Conservation (phyloP, 2,797 vertebrate genomes). For the Microctenopoma lineatum region DNA sequence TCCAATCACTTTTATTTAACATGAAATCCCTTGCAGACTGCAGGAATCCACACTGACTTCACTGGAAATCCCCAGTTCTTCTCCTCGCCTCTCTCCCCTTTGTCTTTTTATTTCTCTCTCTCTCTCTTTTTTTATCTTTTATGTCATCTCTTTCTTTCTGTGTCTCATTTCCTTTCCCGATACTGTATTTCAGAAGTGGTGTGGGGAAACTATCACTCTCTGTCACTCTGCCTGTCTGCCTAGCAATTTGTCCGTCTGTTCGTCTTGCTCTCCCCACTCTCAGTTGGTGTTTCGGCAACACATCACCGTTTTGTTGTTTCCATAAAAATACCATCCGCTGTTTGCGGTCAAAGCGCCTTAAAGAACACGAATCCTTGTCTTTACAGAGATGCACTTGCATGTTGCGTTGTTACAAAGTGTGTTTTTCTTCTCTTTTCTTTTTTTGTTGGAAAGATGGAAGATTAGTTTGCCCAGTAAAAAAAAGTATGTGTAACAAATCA, state of each 20-base stretch:
- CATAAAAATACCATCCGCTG: slow-evolving; percentile 43
- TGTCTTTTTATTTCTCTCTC: slow-evolving; percentile 60
- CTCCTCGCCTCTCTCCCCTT: slow-evolving; percentile 31
- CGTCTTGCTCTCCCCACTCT: slow-evolving; percentile 29
- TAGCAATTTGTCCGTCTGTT: slow-evolving; percentile 68
- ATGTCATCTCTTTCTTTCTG: slow-evolving; percentile 62
- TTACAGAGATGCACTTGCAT: background rate
- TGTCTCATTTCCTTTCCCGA: slow-evolving; percentile 65
- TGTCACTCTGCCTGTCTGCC: slow-evolving; percentile 35
- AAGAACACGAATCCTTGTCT: slow-evolving; percentile 22
- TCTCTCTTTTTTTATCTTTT: slow-evolving; percentile 59
- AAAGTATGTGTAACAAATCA: slow-evolving; percentile 8
- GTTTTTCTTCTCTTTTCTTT: too few species aligned
- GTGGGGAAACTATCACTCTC: slow-evolving; percentile 64
- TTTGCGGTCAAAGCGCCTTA: slow-evolving; percentile 7
- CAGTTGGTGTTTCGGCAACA: slow-evolving; percentile 16
- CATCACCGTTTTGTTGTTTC: slow-evolving; percentile 30
- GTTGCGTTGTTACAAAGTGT: background rate
- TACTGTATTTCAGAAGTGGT: slow-evolving; percentile 57
- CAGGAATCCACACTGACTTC: slow-evolving; percentile 49
- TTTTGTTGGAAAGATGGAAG: background rate
- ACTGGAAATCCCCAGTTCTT: slow-evolving; percentile 65
- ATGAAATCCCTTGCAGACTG: slow-evolving; percentile 55
- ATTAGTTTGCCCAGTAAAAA: background rate
- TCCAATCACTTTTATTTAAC: slow-evolving; percentile 70